Base-by-base conservation (phyloP, 2,113 vertebrate genomes). In the Galeopterus variegatus region DNA sequence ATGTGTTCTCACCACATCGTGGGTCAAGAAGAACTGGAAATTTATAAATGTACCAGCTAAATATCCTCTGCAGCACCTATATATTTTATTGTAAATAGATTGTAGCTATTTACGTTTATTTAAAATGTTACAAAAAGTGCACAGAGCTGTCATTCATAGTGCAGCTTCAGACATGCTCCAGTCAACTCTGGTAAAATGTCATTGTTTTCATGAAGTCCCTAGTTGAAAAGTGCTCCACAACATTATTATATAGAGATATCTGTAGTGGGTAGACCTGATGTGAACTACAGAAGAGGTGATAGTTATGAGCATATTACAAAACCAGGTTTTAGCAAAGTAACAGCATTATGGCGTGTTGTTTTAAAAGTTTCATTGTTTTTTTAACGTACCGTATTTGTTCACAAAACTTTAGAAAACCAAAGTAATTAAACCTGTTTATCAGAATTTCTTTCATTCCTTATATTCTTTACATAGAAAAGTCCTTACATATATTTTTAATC, bases 381-480 rank as follows among this genome's bases (percentile, higher is more conserved):
- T 56, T 65, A 96, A 73, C 64, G 54, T 88, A 26, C 26, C 60
- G 65, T 81, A 17, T 67, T 94, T 82, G n/a, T 96, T 81, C 5
- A 80, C 75, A 76, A 87, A 72, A 41, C 13, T 75, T 95, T 15
- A 84, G 69, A 80, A 88, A 90, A 91, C 2, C 33, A 48, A 58
- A 82, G 28, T n/a, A 92, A 60, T 52, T 77, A 95, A 95, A 58
- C 11, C n/a, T 67, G 8, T 48, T 90, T 77, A 81, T 79, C 36
- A 89, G 58, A 76, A 65, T 82, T 96, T 92, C 28, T 81, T 5
- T 80, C 24, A 81, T 93, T 75, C 24, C 23, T 64, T 58, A 41
- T 58, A 18, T n/a, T 89, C 50, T 87, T 67, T 72, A 65, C 48
- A 69, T 85, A 73, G 45, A 90, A 81, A 96, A 67, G 15, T 36